Evolutionary conservation across 2,888 invertebrate species (phyloP).

Genomic region (Trichopria drosophilae): DNA sequence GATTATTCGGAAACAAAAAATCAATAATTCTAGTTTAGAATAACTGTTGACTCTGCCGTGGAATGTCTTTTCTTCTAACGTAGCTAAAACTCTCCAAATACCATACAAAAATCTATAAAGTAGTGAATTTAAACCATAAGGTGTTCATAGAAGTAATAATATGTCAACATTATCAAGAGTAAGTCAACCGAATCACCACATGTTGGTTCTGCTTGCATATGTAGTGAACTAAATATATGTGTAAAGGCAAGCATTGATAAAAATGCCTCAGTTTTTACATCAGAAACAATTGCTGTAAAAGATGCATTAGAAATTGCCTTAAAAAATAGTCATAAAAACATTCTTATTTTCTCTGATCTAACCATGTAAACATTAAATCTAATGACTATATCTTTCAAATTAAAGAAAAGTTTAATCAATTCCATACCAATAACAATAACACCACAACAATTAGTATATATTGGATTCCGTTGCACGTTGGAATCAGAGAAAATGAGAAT

Average conservation of each 20-base stretch:
- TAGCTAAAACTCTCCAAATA: too few relatives aligned
- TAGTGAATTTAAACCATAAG: too few relatives aligned
- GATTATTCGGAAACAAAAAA: too few relatives aligned
- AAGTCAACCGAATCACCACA: too few relatives aligned
- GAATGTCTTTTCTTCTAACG: too few relatives aligned
- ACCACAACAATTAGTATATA: conserved; percentile 1
- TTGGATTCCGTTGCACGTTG: conserved; percentile 1
- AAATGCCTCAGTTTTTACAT: background rate
- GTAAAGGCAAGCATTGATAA: conserved; percentile 2
- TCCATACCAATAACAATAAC: background rate
- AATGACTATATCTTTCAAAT: conserved; percentile 1
- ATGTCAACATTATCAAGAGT: too few relatives aligned
- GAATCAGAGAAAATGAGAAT: conserved; percentile 2
- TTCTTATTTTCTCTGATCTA: conserved; percentile 4
- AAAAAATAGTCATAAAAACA: background rate
- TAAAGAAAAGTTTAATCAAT: conserved; percentile 8
- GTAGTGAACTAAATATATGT: conserved; percentile 5
- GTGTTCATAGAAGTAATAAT: too few relatives aligned
- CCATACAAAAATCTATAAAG: too few relatives aligned
- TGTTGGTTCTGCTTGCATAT: conserved; percentile 1
- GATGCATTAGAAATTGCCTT: conserved; percentile 4
- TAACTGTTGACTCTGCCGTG: too few relatives aligned
- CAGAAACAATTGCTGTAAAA: conserved; percentile 1
- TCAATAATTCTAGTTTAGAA: too few relatives aligned
- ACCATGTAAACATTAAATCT: background rate